These are phyloP conservation scores for Erethizon dorsatum DNA, from an alignment of 2,797 vertebrate genomes.

Conservation along the genomic window DNA sequence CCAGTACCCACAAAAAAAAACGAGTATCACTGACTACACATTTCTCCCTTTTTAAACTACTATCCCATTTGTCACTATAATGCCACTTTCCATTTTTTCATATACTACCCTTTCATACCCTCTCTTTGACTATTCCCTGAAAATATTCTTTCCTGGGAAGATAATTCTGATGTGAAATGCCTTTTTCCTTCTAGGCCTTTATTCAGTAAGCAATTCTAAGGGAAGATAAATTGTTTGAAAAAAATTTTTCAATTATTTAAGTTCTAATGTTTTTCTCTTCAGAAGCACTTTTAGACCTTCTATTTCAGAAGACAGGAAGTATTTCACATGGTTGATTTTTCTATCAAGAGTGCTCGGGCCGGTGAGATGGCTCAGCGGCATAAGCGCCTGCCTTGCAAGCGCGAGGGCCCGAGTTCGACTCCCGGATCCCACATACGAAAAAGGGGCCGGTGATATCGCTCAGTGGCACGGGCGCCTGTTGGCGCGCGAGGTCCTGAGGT, in stretches of 20 bases:
- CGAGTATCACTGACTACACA: not conserved
- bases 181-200: slow-evolving; percentile 55
- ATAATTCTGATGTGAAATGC: slow-evolving; percentile 10
- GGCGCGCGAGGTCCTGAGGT: too few relatives aligned
- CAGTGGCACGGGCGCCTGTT: too few relatives aligned
- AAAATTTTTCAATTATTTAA: slow-evolving; percentile 75
- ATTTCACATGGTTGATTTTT: slow-evolving; percentile 77
- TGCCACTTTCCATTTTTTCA: not conserved
- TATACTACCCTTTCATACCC: not conserved
- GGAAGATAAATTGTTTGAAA: slow-evolving; percentile 56
- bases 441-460: too few relatives aligned
- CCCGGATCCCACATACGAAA: too few relatives aligned
- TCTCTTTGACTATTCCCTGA: not conserved
- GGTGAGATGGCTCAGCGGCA: too few relatives aligned
- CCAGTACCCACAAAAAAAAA: not conserved
- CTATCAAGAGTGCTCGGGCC: slow-evolving; percentile 73
- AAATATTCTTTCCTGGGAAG: slow-evolving; percentile 46
- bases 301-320: slow-evolving; percentile 52
- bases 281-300: slow-evolving; percentile 60
- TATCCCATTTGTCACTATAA: not conserved
- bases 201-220: slow-evolving; percentile 67
- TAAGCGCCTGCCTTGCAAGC: too few relatives aligned
- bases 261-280: slow-evolving; percentile 62
- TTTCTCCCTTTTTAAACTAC: not conserved
- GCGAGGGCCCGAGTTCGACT: too few relatives aligned